Percentiles rank a stretch among this genome's conserved stretches.
Conservation (phyloP, 2,113 vertebrate genomes). For the Prochilodus magdalenae region DNA sequence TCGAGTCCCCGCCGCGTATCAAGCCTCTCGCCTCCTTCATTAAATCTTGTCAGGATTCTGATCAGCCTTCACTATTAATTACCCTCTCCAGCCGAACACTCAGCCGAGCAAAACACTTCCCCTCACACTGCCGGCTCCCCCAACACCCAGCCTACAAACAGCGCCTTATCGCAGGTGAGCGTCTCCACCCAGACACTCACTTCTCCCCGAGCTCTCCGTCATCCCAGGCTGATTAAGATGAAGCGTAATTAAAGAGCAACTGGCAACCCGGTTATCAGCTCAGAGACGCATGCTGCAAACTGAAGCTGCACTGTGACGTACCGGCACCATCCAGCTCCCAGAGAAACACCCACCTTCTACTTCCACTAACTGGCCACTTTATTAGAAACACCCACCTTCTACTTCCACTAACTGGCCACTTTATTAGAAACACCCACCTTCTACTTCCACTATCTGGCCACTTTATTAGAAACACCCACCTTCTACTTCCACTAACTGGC, state of each 20-base stretch:
- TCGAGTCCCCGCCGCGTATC: constrained; percentile 31
- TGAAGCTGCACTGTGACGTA: too few relatives aligned
- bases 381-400: too few relatives aligned
- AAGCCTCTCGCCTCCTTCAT: constrained; percentile 37
- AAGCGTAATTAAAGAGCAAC: constrained; percentile 37
- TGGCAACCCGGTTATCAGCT: constrained; percentile 5
- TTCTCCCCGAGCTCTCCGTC: not conserved
- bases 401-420: too few relatives aligned
- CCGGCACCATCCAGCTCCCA: too few relatives aligned
- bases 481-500: too few relatives aligned
- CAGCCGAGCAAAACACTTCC: not conserved
- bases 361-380: too few relatives aligned
- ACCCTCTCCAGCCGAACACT: constrained; percentile 9
- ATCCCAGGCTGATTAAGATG: constrained; percentile 41
- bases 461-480: too few relatives aligned
- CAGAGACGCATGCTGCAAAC: not conserved
- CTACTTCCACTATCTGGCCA: too few relatives aligned
- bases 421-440: too few relatives aligned
- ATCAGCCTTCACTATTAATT: constrained; percentile 52
- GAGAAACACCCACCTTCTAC: too few relatives aligned
- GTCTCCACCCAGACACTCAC: constrained; percentile 1
- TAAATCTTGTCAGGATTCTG: constrained; percentile 43
- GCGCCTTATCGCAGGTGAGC: constrained; percentile 15
- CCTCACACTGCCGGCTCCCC: not conserved
- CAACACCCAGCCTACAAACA: not conserved